These are phyloP conservation scores for Pedicia rivosa DNA, from an alignment of 2,888 invertebrate species.

Conservation along the genomic window DNA sequence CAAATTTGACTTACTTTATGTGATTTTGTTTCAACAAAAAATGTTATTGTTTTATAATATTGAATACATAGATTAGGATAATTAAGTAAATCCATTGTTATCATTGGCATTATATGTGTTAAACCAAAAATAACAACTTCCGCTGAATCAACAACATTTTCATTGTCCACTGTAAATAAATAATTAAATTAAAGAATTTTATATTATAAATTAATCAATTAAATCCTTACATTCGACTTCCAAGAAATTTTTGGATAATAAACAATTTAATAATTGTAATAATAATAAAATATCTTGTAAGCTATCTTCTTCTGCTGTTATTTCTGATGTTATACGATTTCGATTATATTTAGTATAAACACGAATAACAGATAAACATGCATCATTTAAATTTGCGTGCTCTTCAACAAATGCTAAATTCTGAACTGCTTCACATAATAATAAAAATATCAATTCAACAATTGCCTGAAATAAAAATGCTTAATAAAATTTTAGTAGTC, in stretches of 20 bases:
- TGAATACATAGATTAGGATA: constrained; percentile 49
- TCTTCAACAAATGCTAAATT: constrained; percentile 6
- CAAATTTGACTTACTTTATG: constrained; percentile 34
- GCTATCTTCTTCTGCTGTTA: constrained; percentile 7
- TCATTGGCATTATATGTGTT: constrained; percentile 53
- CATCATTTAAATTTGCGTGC: constrained; percentile 2
- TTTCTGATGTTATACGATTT: constrained; percentile 6
- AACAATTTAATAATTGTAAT: constrained; percentile 6
- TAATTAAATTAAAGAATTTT: neutral
- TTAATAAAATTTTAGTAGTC: neutral
- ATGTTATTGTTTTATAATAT: constrained; percentile 43
- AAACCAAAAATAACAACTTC: constrained; percentile 54
- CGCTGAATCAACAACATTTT: constrained; percentile 31
- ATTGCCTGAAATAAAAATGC: constrained; percentile 3
- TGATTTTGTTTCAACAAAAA: constrained; percentile 47
- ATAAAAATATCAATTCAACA: constrained; percentile 7
- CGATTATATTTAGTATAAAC: constrained; percentile 7
- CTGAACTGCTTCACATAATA: constrained; percentile 6
- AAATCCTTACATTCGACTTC: neutral
- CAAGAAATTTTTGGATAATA: constrained; percentile 7
- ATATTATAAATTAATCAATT: neutral
- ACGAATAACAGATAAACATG: constrained; percentile 4
- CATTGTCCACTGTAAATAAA: constrained; percentile 9
- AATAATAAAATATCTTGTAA: constrained; percentile 8
- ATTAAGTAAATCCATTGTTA: constrained; percentile 52